Conservation (phyloP, 2,888 invertebrate genomes). For the Zygaena filipendulae region DNA sequence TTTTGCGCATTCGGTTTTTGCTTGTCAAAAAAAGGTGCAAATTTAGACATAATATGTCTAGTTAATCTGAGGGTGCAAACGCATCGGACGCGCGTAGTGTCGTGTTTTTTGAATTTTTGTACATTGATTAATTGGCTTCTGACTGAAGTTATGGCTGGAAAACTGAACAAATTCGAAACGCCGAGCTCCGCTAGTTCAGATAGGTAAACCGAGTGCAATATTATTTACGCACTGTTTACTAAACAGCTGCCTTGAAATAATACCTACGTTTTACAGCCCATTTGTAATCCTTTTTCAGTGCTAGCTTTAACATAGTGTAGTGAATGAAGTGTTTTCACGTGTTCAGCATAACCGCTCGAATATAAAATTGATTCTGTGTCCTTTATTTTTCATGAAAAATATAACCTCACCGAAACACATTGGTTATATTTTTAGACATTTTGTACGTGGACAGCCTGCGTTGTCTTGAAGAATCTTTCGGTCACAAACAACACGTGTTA, state of each 20-base stretch:
- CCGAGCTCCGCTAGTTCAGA: constrained; percentile 93
- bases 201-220: constrained; percentile 73
- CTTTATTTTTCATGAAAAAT: too few relatives aligned
- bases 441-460: constrained; percentile 52
- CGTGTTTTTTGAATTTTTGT: too few relatives aligned
- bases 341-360: constrained; percentile 7
- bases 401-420: constrained; percentile 53
- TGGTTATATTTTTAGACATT: constrained; percentile 62
- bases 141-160: constrained; percentile 67
- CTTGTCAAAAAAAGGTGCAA: too few relatives aligned
- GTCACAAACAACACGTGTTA: too few relatives aligned
- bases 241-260: constrained; percentile 54
- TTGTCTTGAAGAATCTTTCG: too few relatives aligned
- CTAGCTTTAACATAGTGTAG: constrained; percentile 33
- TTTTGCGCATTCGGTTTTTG: too few relatives aligned
- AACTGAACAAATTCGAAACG: constrained; percentile 78
- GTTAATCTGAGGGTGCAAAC: too few relatives aligned
- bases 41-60: too few relatives aligned
- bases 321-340: constrained; percentile 26
- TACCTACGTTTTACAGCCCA: constrained; percentile 30
- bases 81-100: too few relatives aligned
- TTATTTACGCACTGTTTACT: constrained; percentile 49
- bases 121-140: too few relatives aligned
- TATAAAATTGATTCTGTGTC: too few relatives aligned
- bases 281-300: constrained; percentile 37